Evolutionary conservation across 2,113 vertebrate species (phyloP), one percentile per base, ranked within the genome.

Genomic region (Aldabrachelys gigantea): DNA sequence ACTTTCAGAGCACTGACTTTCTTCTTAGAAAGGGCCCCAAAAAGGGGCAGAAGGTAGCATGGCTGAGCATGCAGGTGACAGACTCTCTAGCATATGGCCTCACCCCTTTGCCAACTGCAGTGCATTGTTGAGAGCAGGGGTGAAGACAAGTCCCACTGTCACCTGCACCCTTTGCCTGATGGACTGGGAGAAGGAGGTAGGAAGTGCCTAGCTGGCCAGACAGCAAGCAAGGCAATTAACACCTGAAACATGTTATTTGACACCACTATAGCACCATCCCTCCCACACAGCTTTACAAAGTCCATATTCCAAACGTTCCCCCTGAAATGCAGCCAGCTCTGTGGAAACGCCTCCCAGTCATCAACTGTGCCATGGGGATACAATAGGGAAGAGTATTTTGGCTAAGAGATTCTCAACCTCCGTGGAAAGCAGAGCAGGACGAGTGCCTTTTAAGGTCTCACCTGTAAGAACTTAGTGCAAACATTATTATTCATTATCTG

Each of bases 301-400:
- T 14, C 4, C 21, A 54, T 54, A 54, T 22, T 54, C 53, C 21
- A 54, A 54, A 54, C 53, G 1, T 7, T 19, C 5, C 6, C 59
- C 10, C n/a, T 75, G 52, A 65, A 89, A 17, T 49, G 62, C 65
- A 54, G 81, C 84, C 75, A 0, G 0, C 1, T 0, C 19, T 1
- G 0, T 24, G 0, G 0, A 59, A n/a, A 31, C 24, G 29, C 29
- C 59, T 62, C 59, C 59, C 59, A 16, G 13, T 31, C 29, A 31
- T 35, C 29, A 35, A 10, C 59, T 8, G 52, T 12, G 44, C 29
- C 29, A 0, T 1, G 47, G 62, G 78, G 44, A 54, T 10, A 82
- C 25, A 56, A 0, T 0, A 57, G 14, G 3, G 0, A 25, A 16
- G 8, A 38, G 38, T 8, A 78, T 47, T 19, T 27, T 47, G 27